Conservation (phyloP, 2,797 vertebrate species). For the Miichthys miiuy region DNA sequence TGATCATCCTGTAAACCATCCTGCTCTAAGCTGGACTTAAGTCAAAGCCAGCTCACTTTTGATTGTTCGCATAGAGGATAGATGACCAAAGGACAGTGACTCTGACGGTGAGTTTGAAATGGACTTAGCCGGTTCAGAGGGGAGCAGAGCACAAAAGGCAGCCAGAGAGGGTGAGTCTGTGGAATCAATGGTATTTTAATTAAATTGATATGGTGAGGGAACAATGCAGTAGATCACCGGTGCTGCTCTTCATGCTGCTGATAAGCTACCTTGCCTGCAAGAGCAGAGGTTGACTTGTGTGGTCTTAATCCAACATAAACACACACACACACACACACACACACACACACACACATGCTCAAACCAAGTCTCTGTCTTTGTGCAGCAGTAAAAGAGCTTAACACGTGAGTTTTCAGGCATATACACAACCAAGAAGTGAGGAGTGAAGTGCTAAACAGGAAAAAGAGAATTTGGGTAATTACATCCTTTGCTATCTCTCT, state of each 20-base stretch:
- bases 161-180: constrained; percentile 29
- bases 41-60: background rate
- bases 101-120: constrained; percentile 35
- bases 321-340: background rate
- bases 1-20: background rate
- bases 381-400: constrained; percentile 13
- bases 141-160: constrained; percentile 44
- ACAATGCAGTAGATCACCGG: constrained; percentile 66
- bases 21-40: background rate
- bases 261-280: constrained; percentile 55
- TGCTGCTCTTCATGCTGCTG: constrained; percentile 51
- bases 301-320: constrained; percentile 51
- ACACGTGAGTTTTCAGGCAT: background rate
- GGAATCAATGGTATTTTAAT: constrained; percentile 77
- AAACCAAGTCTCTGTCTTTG: background rate
- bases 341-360: background rate
- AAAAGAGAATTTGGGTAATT: constrained; percentile 31
- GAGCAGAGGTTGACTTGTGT: constrained; percentile 46
- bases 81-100: background rate
- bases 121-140: constrained; percentile 27
- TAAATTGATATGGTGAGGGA: constrained; percentile 70
- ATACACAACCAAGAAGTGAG: constrained; percentile 16
- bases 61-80: constrained; percentile 10
- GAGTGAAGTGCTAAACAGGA: constrained; percentile 16
- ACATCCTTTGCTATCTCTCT: constrained; percentile 16